Conservation (phyloP, 1,140 invertebrate species). For the Drosophila albomicans region DNA sequence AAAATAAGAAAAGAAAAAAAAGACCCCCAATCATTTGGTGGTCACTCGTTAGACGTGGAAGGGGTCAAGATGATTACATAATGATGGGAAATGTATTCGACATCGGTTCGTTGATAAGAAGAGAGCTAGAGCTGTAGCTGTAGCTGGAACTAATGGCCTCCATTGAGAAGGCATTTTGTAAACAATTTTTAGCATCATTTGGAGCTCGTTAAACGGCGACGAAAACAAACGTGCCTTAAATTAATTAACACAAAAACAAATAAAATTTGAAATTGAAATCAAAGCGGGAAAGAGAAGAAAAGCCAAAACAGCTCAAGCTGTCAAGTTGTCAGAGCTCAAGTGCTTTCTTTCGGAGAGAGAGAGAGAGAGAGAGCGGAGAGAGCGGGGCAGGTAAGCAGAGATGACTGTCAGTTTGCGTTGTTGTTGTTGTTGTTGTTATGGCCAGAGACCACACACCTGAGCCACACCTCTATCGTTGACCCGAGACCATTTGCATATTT, state of each 20-base stretch:
- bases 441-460: neutral
- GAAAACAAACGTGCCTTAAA: slow-evolving; percentile 54
- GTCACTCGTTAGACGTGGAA: slow-evolving; percentile 39
- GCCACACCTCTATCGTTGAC: slow-evolving; percentile 29
- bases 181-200: slow-evolving; percentile 65
- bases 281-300: neutral
- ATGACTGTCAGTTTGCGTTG: slow-evolving; percentile 38
- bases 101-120: slow-evolving; percentile 54
- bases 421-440: too few species aligned
- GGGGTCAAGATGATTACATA: slow-evolving; percentile 55
- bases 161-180: slow-evolving; percentile 13
- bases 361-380: neutral
- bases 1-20: neutral
- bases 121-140: slow-evolving; percentile 12
- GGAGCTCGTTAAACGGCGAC: slow-evolving; percentile 49
- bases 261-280: slow-evolving; percentile 32
- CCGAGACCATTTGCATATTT: slow-evolving; percentile 57
- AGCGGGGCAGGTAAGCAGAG: slow-evolving; percentile 18
- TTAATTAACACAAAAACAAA: slow-evolving; percentile 64
- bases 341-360: slow-evolving; percentile 8
- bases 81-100: slow-evolving; percentile 73
- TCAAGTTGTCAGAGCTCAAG: slow-evolving; percentile 18
- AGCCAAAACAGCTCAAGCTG: slow-evolving; percentile 16
- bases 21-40: slow-evolving; percentile 15
- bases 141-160: slow-evolving; percentile 43